phyloP scores from a whole-genome alignment of 2,888 invertebrate species.

The Melanostoma scalare region DNA sequence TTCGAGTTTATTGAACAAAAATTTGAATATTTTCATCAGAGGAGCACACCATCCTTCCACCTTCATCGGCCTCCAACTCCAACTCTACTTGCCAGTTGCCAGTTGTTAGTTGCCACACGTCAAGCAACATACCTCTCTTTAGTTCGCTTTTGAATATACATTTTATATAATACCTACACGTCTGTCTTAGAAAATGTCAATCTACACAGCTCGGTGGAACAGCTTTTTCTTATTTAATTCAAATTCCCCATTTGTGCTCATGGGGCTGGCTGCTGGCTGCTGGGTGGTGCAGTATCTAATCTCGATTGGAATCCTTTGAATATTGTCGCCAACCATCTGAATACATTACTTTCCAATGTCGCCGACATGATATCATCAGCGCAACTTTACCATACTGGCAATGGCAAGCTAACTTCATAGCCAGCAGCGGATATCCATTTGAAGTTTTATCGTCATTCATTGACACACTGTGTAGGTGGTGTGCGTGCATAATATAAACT shows the following conservation, averaged over 20 bases:
- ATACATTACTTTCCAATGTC: conserved; percentile 63
- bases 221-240: conserved; percentile 42
- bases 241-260: conserved; percentile 19
- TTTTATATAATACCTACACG: not conserved
- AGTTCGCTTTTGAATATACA: not conserved
- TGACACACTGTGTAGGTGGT: conserved; percentile 28
- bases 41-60: not conserved
- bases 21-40: not conserved
- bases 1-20: conserved; percentile 8
- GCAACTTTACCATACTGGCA: conserved; percentile 18
- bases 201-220: conserved; percentile 12
- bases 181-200: conserved; percentile 9
- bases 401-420: not conserved
- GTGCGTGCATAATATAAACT: not conserved
- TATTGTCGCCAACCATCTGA: conserved; percentile 69
- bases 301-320: conserved; percentile 69
- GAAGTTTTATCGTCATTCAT: conserved; percentile 51
- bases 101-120: not conserved
- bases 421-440: conserved; percentile 11
- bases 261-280: no score
- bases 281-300: conserved; percentile 47
- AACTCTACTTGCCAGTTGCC: no score
- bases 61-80: no score
- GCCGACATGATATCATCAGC: conserved; percentile 64
- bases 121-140: not conserved